Evolutionary conservation across 2,888 invertebrate species (phyloP), one percentile per base, ranked within the genome.

Genomic region (Trisateles emortualis): DNA sequence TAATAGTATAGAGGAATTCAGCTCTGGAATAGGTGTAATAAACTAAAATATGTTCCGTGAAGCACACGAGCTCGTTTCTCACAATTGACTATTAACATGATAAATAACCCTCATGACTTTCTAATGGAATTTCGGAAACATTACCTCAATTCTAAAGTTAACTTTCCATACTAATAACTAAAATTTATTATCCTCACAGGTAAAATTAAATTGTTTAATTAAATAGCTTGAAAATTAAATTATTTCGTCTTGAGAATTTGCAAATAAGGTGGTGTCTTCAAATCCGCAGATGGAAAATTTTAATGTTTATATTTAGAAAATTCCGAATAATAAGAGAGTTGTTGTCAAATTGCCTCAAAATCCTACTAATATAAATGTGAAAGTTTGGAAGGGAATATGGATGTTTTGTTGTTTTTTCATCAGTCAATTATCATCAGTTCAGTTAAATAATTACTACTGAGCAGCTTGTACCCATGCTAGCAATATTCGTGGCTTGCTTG

Each of bases 201-300:
- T 62, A 64, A 45, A 62, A 52, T 61, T 44, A 72, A 73, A 72
- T 64, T 62, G 63, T 64, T 68, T 63, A 72, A 75, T 76, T 68
- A 59, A 76, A 68, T 76, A 52, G 58, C 59, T 62, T 59, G 49
- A 64, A 58, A 53, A 61, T 67, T 64, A 72, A 69, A 73, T 75
- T 74, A 73, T 70, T 65, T 66, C 41, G 50, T 60, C 62, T 64
- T 66, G 36, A 42, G 26, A 42, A 49, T 71, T 71, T 52, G 46
- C 44, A 63, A 62, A 71, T 54, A 63, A 62, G 44, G 47, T 29
- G 47, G 22, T 58, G 45, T 62, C 16, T 67, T 17, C 30, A 46
- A 59, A 60, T 64, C 47, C 53, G 56, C 64, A 58, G 68, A 58
- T 47, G 36, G 46, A 58, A 55, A 44, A 45, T 56, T 59, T 56